Percentiles rank a stretch among this genome's conserved stretches.
phyloP scores from a whole-genome alignment of 2,888 invertebrate species.

The Ormia ochracea region DNA sequence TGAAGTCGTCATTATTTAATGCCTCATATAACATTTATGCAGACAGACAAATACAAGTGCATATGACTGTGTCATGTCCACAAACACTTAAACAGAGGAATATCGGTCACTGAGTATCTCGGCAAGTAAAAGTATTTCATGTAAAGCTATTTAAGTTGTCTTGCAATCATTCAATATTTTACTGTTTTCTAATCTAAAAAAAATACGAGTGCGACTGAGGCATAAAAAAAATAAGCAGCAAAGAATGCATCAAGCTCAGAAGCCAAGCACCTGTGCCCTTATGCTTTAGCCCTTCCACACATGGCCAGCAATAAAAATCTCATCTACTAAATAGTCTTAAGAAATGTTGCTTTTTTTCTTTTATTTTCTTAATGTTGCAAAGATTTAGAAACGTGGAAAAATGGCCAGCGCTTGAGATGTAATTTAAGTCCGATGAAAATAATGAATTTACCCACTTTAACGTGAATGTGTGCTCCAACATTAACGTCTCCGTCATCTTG shows the following conservation, averaged over 20 bases:
- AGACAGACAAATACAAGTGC: not conserved
- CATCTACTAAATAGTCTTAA: conserved; percentile 32
- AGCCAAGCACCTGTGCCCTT: conserved; percentile 32
- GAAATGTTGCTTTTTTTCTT: not conserved
- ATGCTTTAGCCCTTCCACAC: not conserved
- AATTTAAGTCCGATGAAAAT: conserved; percentile 23
- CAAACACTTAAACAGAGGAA: conserved; percentile 10
- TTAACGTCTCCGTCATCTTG: not conserved
- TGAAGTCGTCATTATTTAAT: conserved; percentile 6
- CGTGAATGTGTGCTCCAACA: conserved; percentile 7
- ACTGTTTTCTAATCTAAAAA: conserved; percentile 16
- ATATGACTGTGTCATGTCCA: not conserved
- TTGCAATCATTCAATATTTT: conserved; percentile 36
- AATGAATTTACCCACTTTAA: conserved; percentile 52
- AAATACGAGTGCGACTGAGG: not conserved
- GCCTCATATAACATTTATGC: conserved; percentile 31
- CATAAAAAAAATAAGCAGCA: not conserved
- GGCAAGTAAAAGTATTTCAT: conserved; percentile 58
- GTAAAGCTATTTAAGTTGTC: conserved; percentile 51
- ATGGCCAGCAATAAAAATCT: conserved; percentile 8
- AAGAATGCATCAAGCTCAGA: conserved; percentile 2
- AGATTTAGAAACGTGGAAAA: not conserved
- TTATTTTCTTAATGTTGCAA: not conserved
- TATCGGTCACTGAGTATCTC: conserved; percentile 53
- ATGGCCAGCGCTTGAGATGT: conserved; percentile 46